Conservation (phyloP, 2,113 vertebrate genomes). For the Chaetodon trifascialis region DNA sequence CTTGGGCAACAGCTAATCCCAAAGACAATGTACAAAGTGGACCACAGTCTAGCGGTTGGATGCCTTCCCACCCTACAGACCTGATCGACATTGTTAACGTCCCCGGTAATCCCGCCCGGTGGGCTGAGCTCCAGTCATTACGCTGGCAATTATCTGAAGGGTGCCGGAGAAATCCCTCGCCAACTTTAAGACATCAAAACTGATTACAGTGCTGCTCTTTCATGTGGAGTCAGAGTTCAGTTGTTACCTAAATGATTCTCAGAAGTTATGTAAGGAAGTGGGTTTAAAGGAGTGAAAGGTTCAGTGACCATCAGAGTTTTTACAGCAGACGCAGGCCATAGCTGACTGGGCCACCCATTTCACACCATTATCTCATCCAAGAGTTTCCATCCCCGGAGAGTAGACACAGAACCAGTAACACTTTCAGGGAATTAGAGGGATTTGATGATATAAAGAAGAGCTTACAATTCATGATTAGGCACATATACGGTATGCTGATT, state of each 20-base stretch:
- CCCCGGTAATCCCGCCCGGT: slow-evolving; percentile 56
- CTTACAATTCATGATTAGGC: neutral
- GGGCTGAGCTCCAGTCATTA: slow-evolving; percentile 56
- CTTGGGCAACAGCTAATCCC: slow-evolving; percentile 76
- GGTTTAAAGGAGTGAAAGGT: slow-evolving; percentile 46
- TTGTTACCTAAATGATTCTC: slow-evolving; percentile 70
- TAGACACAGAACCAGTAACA: neutral
- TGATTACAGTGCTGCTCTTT: slow-evolving; percentile 67
- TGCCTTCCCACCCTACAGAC: slow-evolving; percentile 50
- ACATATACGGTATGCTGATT: neutral
- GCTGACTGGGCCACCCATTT: slow-evolving; percentile 48
- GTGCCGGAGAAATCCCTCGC: slow-evolving; percentile 60
- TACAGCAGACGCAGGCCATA: slow-evolving; percentile 39
- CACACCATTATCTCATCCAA: slow-evolving; percentile 35
- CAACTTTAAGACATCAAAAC: slow-evolving; percentile 71
- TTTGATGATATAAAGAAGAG: neutral
- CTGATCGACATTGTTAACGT: slow-evolving; percentile 56
- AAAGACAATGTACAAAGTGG: slow-evolving; percentile 74
- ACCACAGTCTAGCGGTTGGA: slow-evolving; percentile 58
- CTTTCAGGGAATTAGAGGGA: neutral
- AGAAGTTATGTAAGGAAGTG: slow-evolving; percentile 70
- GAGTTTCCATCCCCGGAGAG: neutral
- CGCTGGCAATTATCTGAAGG: slow-evolving; percentile 62
- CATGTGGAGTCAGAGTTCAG: slow-evolving; percentile 74
- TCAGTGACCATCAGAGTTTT: slow-evolving; percentile 50